A percentile compares a stretch with the other conserved stretches of the same genome.
Evolutionary conservation across 2,113 vertebrate species (phyloP).

Genomic region (Brienomyrus brachyistius): DNA sequence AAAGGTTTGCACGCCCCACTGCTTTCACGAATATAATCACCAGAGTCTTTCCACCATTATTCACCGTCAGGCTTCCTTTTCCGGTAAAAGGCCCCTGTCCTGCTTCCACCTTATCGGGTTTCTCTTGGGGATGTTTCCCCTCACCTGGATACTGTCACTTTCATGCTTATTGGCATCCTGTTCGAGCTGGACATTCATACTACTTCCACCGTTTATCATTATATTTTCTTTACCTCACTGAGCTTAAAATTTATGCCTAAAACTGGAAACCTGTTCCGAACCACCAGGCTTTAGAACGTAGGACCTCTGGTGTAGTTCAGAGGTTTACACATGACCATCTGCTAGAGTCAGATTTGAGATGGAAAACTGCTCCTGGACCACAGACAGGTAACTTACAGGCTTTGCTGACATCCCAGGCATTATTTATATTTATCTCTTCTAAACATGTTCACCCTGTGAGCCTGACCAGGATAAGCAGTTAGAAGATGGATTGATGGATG

Average conservation of each 20-base stretch:
- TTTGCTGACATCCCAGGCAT: not conserved
- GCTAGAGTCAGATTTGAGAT: not conserved
- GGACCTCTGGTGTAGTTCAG: not conserved
- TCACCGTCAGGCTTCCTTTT: conserved; percentile 8
- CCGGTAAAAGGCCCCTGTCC: not conserved
- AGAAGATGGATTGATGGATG: not conserved
- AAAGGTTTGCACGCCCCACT: conserved; percentile 5
- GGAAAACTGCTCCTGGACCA: not conserved
- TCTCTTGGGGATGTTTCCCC: not conserved
- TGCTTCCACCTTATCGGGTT: not conserved
- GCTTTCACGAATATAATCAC: conserved; percentile 9
- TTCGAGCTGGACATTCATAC: not conserved
- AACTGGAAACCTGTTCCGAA: not conserved
- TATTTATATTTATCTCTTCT: not conserved
- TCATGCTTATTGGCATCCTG: not conserved
- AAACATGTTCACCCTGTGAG: not conserved
- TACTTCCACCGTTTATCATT: not conserved
- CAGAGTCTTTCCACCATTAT: conserved; percentile 18
- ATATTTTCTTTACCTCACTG: conserved; percentile 7
- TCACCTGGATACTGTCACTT: not conserved
- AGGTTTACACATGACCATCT: not conserved
- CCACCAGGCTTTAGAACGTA: not conserved
- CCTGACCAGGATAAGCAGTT: not conserved
- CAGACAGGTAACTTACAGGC: not conserved
- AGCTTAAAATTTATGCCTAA: not conserved